Evolutionary conservation across 2,888 invertebrate genomes (phyloP).

Genomic region (Flexamia atlantica): DNA sequence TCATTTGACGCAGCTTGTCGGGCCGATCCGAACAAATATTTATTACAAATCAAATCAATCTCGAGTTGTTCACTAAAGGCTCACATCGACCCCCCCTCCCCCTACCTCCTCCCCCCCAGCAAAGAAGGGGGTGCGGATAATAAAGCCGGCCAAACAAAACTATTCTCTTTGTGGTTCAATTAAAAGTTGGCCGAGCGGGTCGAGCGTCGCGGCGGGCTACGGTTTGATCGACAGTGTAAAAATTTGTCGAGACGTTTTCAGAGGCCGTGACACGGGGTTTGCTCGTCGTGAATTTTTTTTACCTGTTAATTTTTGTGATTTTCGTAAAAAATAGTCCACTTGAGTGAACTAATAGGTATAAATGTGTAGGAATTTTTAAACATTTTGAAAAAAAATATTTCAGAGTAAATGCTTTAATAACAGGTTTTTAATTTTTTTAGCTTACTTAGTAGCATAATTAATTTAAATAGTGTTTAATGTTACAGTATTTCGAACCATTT

Average conservation of each 20-base stretch:
- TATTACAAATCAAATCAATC: conserved; percentile 59
- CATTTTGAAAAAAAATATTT: too few species aligned
- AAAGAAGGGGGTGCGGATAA: conserved; percentile 64
- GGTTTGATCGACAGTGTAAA: conserved; percentile 13
- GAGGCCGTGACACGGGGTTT: too few species aligned
- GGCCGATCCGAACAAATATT: conserved; percentile 56
- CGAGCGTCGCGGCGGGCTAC: conserved; percentile 36
- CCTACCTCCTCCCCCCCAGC: not conserved
- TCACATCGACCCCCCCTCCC: conserved; percentile 53
- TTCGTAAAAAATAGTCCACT: too few species aligned
- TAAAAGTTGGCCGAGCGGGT: conserved; percentile 56
- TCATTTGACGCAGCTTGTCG: conserved; percentile 58
- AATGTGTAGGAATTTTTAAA: too few species aligned
- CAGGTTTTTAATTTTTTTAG: too few species aligned
- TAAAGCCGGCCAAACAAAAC: conserved; percentile 56
- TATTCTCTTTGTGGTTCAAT: conserved; percentile 59
- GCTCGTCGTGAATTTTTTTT: too few species aligned
- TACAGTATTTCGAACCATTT: too few species aligned
- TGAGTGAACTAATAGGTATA: too few species aligned
- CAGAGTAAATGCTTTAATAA: too few species aligned
- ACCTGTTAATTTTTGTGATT: too few species aligned
- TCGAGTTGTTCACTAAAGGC: conserved; percentile 54
- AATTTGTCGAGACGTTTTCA: not conserved
- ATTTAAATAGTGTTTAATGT: too few species aligned
- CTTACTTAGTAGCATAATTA: too few species aligned